These are phyloP conservation scores for Drosophila neocordata DNA, from an alignment of 1,140 invertebrate species.

Conservation along the genomic window DNA sequence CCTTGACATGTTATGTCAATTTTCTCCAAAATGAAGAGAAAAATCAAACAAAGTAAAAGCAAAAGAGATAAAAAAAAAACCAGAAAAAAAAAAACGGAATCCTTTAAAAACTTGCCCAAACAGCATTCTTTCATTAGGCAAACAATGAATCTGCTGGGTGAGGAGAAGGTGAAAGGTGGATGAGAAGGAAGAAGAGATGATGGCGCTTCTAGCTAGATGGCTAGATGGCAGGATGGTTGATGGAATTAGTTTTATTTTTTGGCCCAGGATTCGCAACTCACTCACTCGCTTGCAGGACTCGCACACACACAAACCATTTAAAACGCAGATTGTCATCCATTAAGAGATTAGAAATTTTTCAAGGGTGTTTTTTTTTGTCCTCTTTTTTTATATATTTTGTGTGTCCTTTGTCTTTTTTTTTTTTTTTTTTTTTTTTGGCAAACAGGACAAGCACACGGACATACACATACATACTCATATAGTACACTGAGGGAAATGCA, in stretches of 20 bases:
- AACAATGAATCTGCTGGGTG: slow-evolving; percentile 53
- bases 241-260: slow-evolving; percentile 79
- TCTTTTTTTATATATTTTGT: slow-evolving; percentile 20
- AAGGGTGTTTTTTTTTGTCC: slow-evolving; percentile 61
- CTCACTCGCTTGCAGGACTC: slow-evolving; percentile 41
- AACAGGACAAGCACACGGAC: slow-evolving; percentile 59
- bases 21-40: slow-evolving; percentile 43
- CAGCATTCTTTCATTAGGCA: slow-evolving; percentile 78
- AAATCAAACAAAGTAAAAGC: slow-evolving; percentile 59
- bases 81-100: slow-evolving; percentile 30
- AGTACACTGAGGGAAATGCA: slow-evolving; percentile 1
- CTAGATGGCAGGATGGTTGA: slow-evolving; percentile 55
- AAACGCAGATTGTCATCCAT: slow-evolving; percentile 81
- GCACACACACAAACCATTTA: slow-evolving; percentile 73
- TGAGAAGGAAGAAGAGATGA: background rate
- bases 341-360: slow-evolving; percentile 79
- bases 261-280: slow-evolving; percentile 20
- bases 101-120: slow-evolving; percentile 76
- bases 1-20: slow-evolving; percentile 75
- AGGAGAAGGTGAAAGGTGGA: background rate
- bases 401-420: slow-evolving; percentile 67
- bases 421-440: slow-evolving; percentile 68
- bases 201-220: slow-evolving; percentile 27
- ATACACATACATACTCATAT: background rate
- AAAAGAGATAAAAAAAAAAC: slow-evolving; percentile 11